phyloP scores from a whole-genome alignment of 2,888 invertebrate species.

The Leucania comma region DNA sequence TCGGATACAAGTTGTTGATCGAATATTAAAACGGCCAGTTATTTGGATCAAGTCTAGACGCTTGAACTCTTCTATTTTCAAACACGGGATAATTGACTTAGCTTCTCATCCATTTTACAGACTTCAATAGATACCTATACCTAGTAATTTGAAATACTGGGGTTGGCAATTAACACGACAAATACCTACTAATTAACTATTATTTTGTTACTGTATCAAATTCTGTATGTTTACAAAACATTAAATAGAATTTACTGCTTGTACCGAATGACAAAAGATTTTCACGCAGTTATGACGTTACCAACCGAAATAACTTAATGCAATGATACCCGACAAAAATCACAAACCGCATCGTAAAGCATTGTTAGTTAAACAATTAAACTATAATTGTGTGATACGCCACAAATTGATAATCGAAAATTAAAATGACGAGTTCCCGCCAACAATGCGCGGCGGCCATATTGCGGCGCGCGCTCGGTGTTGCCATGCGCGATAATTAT shows the following conservation, averaged over 20 bases:
- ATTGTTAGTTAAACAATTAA: constrained; percentile 61
- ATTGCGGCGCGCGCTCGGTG: constrained; percentile 83
- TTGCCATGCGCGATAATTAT: constrained; percentile 90
- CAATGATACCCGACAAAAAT: constrained; percentile 58
- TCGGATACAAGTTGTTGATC: constrained; percentile 11
- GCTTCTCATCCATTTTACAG: constrained; percentile 23
- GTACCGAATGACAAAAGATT: constrained; percentile 28
- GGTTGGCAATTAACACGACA: constrained; percentile 27
- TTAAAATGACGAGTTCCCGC: constrained; percentile 77
- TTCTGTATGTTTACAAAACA: constrained; percentile 8
- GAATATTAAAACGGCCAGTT: constrained; percentile 39
- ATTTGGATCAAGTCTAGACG: constrained; percentile 38
- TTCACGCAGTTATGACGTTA: constrained; percentile 41
- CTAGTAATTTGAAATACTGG: constrained; percentile 9
- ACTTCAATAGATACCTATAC: not conserved
- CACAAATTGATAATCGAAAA: constrained; percentile 76
- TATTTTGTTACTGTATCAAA: constrained; percentile 4
- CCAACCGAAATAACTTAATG: constrained; percentile 52
- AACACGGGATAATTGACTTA: constrained; percentile 31
- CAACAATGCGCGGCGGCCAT: constrained; percentile 87
- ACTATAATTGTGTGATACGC: constrained; percentile 62
- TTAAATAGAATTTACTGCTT: constrained; percentile 18
- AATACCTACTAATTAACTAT: constrained; percentile 12
- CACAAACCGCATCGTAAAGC: constrained; percentile 47
- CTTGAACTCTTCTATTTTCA: constrained; percentile 28